Conservation (phyloP, 2,113 vertebrate species). For the Hyaena hyaena region DNA sequence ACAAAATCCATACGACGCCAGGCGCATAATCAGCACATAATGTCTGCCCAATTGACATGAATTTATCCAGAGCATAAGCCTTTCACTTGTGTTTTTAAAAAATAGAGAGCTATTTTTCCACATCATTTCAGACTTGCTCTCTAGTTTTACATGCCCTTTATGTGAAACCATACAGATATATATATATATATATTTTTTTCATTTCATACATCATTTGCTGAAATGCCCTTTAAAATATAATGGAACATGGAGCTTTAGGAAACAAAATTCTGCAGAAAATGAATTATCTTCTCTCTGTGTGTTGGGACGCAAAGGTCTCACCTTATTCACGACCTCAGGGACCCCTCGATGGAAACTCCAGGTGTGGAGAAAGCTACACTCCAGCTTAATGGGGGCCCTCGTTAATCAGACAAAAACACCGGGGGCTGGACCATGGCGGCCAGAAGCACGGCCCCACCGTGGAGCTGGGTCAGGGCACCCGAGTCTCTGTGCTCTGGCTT, state of each 20-base stretch:
- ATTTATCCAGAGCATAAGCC: neutral
- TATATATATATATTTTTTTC: neutral
- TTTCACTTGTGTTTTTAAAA: neutral
- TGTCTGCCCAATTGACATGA: neutral
- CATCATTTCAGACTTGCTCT: neutral
- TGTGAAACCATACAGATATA: neutral
- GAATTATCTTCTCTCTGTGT: neutral
- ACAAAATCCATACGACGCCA: neutral
- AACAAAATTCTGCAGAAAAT: neutral
- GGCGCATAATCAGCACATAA: neutral
- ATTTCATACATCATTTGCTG: constrained; percentile 34
- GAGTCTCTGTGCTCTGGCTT: fast-evolving
- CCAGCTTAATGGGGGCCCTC: neutral
- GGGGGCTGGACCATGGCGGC: neutral
- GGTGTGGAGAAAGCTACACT: neutral
- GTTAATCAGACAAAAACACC: neutral
- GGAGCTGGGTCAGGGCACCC: neutral
- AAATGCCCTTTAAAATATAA: constrained; percentile 41
- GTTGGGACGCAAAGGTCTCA: neutral
- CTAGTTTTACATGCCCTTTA: neutral
- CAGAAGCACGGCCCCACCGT: neutral
- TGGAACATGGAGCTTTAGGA: neutral
- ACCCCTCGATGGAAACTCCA: neutral
- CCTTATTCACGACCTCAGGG: neutral
- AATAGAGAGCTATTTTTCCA: neutral